Conservation (phyloP, 2,113 vertebrate species). For the Scortum barcoo region DNA sequence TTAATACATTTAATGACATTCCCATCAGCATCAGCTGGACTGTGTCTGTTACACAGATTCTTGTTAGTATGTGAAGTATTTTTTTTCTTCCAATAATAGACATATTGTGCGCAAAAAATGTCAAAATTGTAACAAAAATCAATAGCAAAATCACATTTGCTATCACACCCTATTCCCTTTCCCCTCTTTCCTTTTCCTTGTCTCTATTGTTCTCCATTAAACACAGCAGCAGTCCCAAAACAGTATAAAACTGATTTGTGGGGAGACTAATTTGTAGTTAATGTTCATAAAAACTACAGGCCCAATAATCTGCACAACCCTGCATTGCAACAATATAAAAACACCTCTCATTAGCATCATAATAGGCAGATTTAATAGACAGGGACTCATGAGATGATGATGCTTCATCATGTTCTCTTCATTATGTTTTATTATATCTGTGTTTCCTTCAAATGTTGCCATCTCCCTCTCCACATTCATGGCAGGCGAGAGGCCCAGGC, state of each 20-base stretch:
- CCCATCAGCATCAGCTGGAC: no score
- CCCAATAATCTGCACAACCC: constrained; percentile 33
- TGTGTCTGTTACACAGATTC: no score
- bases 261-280: constrained; percentile 53
- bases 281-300: constrained; percentile 44
- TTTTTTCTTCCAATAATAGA: no score
- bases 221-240: constrained; percentile 25
- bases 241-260: constrained; percentile 49
- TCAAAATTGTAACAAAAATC: no score
- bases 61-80: no score
- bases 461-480: not conserved
- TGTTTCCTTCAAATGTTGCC: constrained; percentile 28
- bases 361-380: constrained; percentile 57
- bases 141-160: no score
- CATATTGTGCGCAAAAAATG: no score
- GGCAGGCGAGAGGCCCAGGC: constrained; percentile 6
- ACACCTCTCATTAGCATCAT: constrained; percentile 54
- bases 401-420: constrained; percentile 53
- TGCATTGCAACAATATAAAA: constrained; percentile 28
- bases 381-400: constrained; percentile 44
- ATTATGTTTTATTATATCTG: constrained; percentile 60
- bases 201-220: constrained; percentile 33
- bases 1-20: no score
- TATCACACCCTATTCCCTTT: no score
- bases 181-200: no score